Evolutionary conservation across 2,888 invertebrate genomes (phyloP).

Genomic region (Caenorhabditis auriculariae): DNA sequence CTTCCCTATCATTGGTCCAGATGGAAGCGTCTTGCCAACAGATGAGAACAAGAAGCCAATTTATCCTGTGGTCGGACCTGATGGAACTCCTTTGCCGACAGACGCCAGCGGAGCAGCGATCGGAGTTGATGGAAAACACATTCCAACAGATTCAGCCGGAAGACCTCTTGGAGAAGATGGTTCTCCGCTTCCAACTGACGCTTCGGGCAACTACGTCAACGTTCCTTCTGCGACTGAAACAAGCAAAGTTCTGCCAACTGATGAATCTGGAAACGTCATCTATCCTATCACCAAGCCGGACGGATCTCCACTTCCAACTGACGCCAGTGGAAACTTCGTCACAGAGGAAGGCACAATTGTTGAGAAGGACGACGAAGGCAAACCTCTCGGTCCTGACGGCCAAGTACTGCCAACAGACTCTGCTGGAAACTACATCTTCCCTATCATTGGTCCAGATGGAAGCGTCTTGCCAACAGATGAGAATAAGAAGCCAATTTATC

Average conservation of each 20-base stretch:
- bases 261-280: constrained; percentile 26
- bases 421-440: constrained; percentile 31
- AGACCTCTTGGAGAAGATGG: constrained; percentile 22
- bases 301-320: constrained; percentile 18
- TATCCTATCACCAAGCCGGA: constrained; percentile 23
- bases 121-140: constrained; percentile 22
- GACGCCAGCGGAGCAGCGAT: constrained; percentile 22
- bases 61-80: constrained; percentile 9
- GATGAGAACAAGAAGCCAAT: constrained; percentile 24
- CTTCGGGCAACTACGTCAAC: constrained; percentile 12
- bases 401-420: constrained; percentile 34
- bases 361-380: constrained; percentile 26
- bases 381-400: constrained; percentile 38
- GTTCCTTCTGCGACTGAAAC: constrained; percentile 2
- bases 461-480: constrained; percentile 12
- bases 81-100: constrained; percentile 14
- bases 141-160: constrained; percentile 19
- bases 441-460: constrained; percentile 30
- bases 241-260: constrained; percentile 26
- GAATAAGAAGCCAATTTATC: constrained; percentile 6
- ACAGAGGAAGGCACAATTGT: constrained; percentile 16
- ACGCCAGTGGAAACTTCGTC: constrained; percentile 14
- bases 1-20: constrained; percentile 25
- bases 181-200: constrained; percentile 15
- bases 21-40: constrained; percentile 15